These are phyloP conservation scores for Pinna nobilis DNA, from an alignment of 1,140 invertebrate species.

Conservation along the genomic window DNA sequence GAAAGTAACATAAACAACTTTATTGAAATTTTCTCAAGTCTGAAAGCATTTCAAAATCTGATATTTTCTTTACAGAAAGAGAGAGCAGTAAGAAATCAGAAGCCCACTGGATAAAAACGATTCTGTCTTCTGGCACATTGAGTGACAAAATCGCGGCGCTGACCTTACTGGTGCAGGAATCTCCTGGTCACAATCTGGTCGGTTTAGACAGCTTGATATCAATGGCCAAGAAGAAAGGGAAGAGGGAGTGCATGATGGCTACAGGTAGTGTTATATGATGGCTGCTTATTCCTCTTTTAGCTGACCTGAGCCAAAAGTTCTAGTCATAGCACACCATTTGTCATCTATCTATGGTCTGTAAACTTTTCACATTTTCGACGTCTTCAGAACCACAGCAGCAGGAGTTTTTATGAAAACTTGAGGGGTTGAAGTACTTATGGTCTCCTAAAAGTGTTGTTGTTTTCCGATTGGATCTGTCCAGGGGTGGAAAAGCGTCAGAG, in stretches of 20 bases:
- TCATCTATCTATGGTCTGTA: too few species aligned
- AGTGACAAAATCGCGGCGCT: constrained; percentile 91
- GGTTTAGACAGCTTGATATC: constrained; percentile 83
- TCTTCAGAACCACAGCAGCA: background rate
- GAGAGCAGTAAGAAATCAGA: constrained; percentile 72
- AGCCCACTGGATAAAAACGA: constrained; percentile 85
- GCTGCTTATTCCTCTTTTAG: too few species aligned
- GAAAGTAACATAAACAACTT: background rate
- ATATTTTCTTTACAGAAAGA: constrained; percentile 58
- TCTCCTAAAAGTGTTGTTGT: too few species aligned
- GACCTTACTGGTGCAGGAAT: constrained; percentile 88
- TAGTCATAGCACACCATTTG: too few species aligned
- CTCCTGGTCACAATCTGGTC: constrained; percentile 86
- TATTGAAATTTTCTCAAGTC: too few species aligned
- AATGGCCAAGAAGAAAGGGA: constrained; percentile 88
- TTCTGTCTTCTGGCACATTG: constrained; percentile 86
- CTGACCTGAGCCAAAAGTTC: too few species aligned
- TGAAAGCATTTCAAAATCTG: too few species aligned
- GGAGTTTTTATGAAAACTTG: constrained; percentile 17
- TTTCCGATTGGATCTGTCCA: too few species aligned
- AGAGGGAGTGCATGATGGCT: constrained; percentile 83
- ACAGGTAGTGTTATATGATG: constrained; percentile 75
- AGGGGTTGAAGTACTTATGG: constrained; percentile 39
- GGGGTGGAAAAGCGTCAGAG: too few species aligned
- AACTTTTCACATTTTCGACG: too few species aligned